Conservation (phyloP, 2,888 invertebrate species). For the Lochmaea capreae region DNA sequence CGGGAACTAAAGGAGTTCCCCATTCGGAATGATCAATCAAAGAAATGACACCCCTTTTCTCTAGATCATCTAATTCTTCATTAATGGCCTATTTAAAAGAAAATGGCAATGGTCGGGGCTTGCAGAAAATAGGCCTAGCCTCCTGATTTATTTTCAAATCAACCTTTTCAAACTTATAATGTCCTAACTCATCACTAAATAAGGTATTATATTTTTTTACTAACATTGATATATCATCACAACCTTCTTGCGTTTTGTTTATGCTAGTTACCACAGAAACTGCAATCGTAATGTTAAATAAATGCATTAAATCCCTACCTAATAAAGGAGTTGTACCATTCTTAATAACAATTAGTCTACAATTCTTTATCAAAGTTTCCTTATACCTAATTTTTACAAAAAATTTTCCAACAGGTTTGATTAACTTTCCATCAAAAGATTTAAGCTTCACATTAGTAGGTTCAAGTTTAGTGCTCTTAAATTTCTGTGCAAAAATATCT, state of each 20-base stretch:
- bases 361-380: slow-evolving; percentile 16
- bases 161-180: slow-evolving; percentile 18
- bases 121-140: slow-evolving; percentile 25
- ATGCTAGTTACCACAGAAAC: slow-evolving; percentile 2
- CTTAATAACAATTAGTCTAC: slow-evolving; percentile 28
- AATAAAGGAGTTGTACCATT: slow-evolving; percentile 34
- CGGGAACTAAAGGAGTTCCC: slow-evolving; percentile 37
- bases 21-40: slow-evolving; percentile 27
- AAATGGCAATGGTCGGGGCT: slow-evolving; percentile 31
- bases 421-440: slow-evolving; percentile 31
- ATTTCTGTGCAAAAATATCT: slow-evolving; percentile 19
- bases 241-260: slow-evolving; percentile 7
- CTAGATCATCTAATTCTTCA: slow-evolving; percentile 26
- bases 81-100: slow-evolving; percentile 29
- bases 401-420: slow-evolving; percentile 32
- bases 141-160: slow-evolving; percentile 24
- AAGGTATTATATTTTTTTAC: slow-evolving; percentile 9
- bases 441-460: slow-evolving; percentile 29
- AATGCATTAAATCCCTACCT: slow-evolving; percentile 29
- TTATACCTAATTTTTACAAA: slow-evolving; percentile 22
- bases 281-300: slow-evolving; percentile 22
- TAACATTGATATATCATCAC: slow-evolving; percentile 8
- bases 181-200: slow-evolving; percentile 20
- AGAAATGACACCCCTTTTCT: slow-evolving; percentile 26
- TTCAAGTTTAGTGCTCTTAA: slow-evolving; percentile 26